Evolutionary conservation across 2,888 invertebrate genomes (phyloP).

Genomic region (Caenorhabditis drosophilae): DNA sequence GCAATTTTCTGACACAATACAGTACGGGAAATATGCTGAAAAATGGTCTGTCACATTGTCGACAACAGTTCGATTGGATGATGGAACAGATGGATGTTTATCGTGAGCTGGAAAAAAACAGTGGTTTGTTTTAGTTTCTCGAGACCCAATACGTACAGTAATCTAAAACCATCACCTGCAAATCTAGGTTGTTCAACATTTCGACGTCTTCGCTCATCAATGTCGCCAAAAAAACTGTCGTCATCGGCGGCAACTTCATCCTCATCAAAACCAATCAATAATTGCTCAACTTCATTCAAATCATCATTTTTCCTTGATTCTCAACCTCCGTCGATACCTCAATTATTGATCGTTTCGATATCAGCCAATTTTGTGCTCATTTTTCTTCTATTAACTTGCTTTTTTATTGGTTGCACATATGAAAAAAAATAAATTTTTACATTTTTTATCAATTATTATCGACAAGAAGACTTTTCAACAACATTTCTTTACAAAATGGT

Average conservation of each 20-base stretch:
- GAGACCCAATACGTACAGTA: not conserved
- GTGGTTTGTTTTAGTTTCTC: slow-evolving; percentile 22
- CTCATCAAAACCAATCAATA: slow-evolving; percentile 1
- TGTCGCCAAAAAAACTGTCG: not conserved
- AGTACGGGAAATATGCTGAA: slow-evolving; percentile 46
- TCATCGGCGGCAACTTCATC: not conserved
- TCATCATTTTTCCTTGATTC: slow-evolving; percentile 6
- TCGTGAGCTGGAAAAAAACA: slow-evolving; percentile 48
- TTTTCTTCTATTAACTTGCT: slow-evolving; percentile 23
- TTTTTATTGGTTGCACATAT: slow-evolving; percentile 21
- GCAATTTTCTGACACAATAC: slow-evolving; percentile 49
- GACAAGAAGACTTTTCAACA: too few species aligned
- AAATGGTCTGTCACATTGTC: slow-evolving; percentile 53
- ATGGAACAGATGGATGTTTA: slow-evolving; percentile 56
- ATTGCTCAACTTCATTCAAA: slow-evolving; percentile 3
- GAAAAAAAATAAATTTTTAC: too few species aligned
- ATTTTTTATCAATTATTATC: too few species aligned
- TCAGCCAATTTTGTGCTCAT: slow-evolving; percentile 28
- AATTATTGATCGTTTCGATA: slow-evolving; percentile 11
- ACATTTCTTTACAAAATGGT: too few species aligned
- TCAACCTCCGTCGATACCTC: not conserved
- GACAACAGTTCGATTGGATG: slow-evolving; percentile 57
- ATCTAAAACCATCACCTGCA: not conserved
- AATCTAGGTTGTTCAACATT: slow-evolving; percentile 28
- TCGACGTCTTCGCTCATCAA: slow-evolving; percentile 32